phyloP scores from a whole-genome alignment of 1,140 invertebrate species.

The Phocides pigmalion region DNA sequence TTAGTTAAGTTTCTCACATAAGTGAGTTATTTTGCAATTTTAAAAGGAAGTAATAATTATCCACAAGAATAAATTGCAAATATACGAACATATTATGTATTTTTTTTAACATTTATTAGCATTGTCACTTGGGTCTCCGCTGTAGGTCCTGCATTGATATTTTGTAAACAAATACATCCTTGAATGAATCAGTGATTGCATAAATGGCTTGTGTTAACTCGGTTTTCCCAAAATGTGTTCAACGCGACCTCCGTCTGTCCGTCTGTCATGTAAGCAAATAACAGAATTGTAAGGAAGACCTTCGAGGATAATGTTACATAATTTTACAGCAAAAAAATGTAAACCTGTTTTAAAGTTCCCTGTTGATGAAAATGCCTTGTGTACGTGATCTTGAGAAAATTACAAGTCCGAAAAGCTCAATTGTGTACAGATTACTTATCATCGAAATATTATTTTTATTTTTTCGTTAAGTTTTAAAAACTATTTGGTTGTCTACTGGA shows the following conservation, averaged over 20 bases:
- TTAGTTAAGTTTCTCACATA: no score
- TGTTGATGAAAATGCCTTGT: conserved; percentile 9
- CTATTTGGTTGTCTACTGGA: no score
- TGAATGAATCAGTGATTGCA: conserved; percentile 18
- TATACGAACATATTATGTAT: no score
- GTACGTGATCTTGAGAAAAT: neutral
- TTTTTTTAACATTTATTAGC: no score
- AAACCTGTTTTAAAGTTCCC: conserved; percentile 9
- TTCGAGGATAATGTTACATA: conserved; percentile 20
- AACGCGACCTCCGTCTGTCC: conserved; percentile 16
- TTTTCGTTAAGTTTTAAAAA: no score
- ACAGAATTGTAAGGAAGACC: conserved; percentile 21
- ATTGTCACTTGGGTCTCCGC: neutral
- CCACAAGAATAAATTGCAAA: no score
- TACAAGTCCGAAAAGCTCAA: neutral
- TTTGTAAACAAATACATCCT: conserved; percentile 20
- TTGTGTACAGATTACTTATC: no score
- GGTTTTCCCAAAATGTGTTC: conserved; percentile 9
- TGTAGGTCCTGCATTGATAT: conserved; percentile 10
- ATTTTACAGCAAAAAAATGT: conserved; percentile 11
- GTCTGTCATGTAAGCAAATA: conserved; percentile 20
- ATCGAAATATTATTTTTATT: no score
- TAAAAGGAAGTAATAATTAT: no score
- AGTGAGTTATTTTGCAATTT: no score
- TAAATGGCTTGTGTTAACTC: conserved; percentile 16